Percentiles rank a stretch among this genome's conserved stretches.
Evolutionary conservation across 2,888 invertebrate species (phyloP).

Genomic region (Xylophagus ater): DNA sequence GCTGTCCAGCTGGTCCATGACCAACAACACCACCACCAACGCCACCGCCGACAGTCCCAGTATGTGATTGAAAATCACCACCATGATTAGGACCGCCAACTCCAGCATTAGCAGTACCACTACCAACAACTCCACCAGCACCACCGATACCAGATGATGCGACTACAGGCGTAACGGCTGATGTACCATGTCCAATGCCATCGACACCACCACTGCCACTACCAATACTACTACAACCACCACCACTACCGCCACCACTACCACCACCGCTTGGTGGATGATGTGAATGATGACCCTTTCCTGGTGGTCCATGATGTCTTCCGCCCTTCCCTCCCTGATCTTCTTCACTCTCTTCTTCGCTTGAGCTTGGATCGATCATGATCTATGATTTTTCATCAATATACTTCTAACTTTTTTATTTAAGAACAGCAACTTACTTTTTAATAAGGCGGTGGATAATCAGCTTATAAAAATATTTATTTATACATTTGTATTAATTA

Average conservation of each 20-base stretch:
- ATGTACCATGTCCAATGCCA: slow-evolving; percentile 3
- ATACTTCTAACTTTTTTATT: neutral
- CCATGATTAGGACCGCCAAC: slow-evolving; percentile 4
- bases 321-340: slow-evolving; percentile 53
- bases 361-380: slow-evolving; percentile 94
- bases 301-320: slow-evolving; percentile 30
- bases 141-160: slow-evolving; percentile 13
- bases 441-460: too few relatives aligned
- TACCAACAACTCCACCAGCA: slow-evolving; percentile 22
- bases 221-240: slow-evolving; percentile 7
- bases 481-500: too few relatives aligned
- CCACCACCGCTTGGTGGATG: slow-evolving; percentile 20
- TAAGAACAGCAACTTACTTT: too few relatives aligned
- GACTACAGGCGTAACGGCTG: slow-evolving; percentile 3
- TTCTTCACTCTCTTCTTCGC: slow-evolving; percentile 90
- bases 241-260: slow-evolving; percentile 19
- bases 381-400: neutral
- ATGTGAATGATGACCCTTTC: slow-evolving; percentile 17
- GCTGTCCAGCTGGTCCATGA: slow-evolving; percentile 27
- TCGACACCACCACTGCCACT: slow-evolving; percentile 18
- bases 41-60: slow-evolving; percentile 20
- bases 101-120: slow-evolving; percentile 16
- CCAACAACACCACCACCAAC: slow-evolving; percentile 34
- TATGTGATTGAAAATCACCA: slow-evolving; percentile 11
- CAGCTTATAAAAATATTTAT: too few relatives aligned